Conservation (phyloP, 2,888 invertebrate species). For the Coecobrya sp. region DNA sequence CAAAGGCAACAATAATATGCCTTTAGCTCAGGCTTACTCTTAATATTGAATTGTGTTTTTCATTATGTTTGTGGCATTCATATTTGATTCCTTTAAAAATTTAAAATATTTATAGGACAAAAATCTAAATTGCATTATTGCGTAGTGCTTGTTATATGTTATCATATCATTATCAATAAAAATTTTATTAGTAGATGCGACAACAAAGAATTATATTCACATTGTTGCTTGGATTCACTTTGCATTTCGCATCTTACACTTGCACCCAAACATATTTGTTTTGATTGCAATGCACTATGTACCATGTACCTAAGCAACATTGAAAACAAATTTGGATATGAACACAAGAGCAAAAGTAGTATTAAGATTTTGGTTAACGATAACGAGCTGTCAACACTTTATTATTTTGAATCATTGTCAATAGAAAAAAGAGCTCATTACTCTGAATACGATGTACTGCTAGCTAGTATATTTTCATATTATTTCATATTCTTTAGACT, state of each 20-base stretch:
- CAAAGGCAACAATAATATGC: neutral
- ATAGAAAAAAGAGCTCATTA: neutral
- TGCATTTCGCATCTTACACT: too few relatives aligned
- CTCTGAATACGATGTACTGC: neutral
- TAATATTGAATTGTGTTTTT: neutral
- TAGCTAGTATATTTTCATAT: neutral
- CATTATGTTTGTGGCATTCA: neutral
- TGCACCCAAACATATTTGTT: too few relatives aligned
- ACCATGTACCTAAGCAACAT: too few relatives aligned
- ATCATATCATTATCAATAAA: too few relatives aligned
- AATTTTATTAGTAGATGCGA: too few relatives aligned
- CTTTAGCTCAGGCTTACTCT: neutral
- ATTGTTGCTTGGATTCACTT: too few relatives aligned
- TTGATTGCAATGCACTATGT: too few relatives aligned
- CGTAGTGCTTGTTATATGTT: too few relatives aligned
- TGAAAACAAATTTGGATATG: too few relatives aligned
- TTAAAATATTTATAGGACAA: too few relatives aligned
- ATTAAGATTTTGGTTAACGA: conserved; percentile 56
- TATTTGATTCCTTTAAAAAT: conserved; percentile 5
- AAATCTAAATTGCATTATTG: too few relatives aligned
- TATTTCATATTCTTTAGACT: neutral
- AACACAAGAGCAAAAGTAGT: conserved; percentile 23
- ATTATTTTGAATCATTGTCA: conserved; percentile 19
- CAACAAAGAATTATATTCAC: too few relatives aligned
- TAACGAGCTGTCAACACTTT: conserved; percentile 63